Evolutionary conservation across 2,113 vertebrate genomes (phyloP), one percentile per base, ranked within the genome.

Genomic region (Mus spicilegus): DNA sequence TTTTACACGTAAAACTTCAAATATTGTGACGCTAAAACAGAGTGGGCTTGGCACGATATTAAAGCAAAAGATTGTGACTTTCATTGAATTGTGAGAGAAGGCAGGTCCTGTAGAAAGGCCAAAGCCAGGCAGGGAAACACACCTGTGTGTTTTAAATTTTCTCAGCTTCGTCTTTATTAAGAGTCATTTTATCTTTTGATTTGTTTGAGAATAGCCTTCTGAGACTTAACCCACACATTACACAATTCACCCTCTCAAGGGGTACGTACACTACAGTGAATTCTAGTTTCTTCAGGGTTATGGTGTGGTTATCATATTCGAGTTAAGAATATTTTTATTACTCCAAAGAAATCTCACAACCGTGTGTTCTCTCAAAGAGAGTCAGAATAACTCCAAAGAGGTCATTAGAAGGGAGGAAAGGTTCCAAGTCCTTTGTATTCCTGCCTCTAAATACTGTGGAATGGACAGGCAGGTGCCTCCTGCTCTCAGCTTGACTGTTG

Each of bases 1-100:
- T 7, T 87, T 96, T 73, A 87, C 72, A 19, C 51, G 56, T 93
- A 84, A 67, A 85, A 46, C 19, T 28, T 67, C 70, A 87, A 81
- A 90, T 33, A 49, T 5, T 17, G 49, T 89, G 75, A 58, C 51
- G 28, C 6, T 0, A 11, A 54, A 42, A 46, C 65, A 19, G 70
- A 82, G 20, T 54, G 70, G 22, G 20, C 22, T 61, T 91, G 87
- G n/a, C 65, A 63, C 33, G 36, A 63, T 33, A 54, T 36, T 33
- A 93, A 67, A 39, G 58, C 70, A 72, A 80, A 91, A 26, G 30
- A 61, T 28, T 4, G 28, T 72, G 46, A 67, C 75, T 87, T 84
- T 84, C 90, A 67, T 9, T 72, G 49, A 24, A 26, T 10, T 11
- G 4, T 42, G 16, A 46, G 36, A 65, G 77, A 39, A 1, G 28